A percentile compares a stretch with the other conserved stretches of the same genome.
These are phyloP conservation scores for Melanotaenia parkinsoni DNA, from an alignment of 2,797 vertebrate genomes.

Conservation along the genomic window DNA sequence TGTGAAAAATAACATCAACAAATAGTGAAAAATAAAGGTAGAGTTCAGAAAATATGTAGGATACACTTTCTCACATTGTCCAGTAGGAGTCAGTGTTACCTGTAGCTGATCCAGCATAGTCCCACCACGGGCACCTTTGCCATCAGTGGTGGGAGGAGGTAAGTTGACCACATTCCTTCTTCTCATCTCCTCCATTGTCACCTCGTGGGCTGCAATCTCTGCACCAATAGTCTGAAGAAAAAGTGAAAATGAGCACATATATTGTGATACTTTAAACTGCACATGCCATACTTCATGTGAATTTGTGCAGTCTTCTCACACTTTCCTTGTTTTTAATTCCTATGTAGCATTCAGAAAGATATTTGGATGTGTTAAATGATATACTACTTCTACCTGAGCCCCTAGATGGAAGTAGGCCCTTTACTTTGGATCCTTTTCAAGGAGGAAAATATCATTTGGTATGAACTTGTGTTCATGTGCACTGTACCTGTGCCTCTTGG, in stretches of 20 bases:
- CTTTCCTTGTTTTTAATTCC: background rate
- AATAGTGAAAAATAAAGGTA: background rate
- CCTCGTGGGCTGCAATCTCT: constrained; percentile 92
- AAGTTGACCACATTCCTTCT: constrained; percentile 85
- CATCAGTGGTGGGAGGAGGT: constrained; percentile 81
- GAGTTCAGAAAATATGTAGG: background rate
- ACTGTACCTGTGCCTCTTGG: constrained; percentile 92
- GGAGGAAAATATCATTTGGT: background rate
- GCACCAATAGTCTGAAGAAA: constrained; percentile 88
- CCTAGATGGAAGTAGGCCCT: background rate
- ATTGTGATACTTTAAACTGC: background rate
- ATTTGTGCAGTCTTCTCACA: background rate
- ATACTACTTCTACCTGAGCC: background rate
- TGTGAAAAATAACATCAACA: background rate
- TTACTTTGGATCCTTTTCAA: background rate
- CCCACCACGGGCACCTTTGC: constrained; percentile 85
- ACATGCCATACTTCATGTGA: background rate
- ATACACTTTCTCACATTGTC: background rate
- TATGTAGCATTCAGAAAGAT: background rate
- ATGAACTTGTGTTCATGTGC: background rate
- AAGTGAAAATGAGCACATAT: background rate
- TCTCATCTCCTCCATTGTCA: constrained; percentile 90
- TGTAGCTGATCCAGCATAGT: constrained; percentile 91
- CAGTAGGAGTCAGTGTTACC: constrained; percentile 83
- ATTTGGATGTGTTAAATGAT: background rate